Evolutionary conservation across 2,113 vertebrate species (phyloP).

Genomic region (Thymallus thymallus): DNA sequence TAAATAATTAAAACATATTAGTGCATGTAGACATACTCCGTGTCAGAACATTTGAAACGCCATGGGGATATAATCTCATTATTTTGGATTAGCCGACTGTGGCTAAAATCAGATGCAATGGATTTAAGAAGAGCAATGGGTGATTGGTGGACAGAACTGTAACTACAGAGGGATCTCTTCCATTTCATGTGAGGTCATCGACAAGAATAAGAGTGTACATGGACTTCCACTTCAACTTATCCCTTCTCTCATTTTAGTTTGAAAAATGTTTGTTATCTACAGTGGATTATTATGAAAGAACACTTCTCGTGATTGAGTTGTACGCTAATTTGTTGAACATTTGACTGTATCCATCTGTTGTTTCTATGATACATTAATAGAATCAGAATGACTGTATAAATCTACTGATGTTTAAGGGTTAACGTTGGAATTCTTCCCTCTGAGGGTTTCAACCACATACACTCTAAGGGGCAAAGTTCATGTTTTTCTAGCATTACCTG

Average conservation of each 20-base stretch:
- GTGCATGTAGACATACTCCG: too few species aligned
- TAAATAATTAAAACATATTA: too few species aligned
- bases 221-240: background rate
- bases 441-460: background rate
- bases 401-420: background rate
- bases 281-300: background rate
- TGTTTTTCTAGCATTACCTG: background rate
- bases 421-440: background rate
- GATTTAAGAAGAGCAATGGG: background rate
- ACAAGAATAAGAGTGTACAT: too few species aligned
- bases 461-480: conserved; percentile 19
- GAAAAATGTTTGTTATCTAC: background rate
- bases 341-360: background rate
- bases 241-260: background rate
- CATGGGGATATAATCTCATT: background rate
- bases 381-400: background rate
- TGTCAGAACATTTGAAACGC: background rate
- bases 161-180: background rate
- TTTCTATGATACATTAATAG: background rate
- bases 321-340: too few species aligned
- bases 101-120: background rate
- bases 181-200: background rate
- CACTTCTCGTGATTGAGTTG: too few species aligned
- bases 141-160: background rate
- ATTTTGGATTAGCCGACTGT: background rate